Evolutionary conservation across 2,797 vertebrate species (phyloP).

Genomic region (Rhabdophis nuchalis): DNA sequence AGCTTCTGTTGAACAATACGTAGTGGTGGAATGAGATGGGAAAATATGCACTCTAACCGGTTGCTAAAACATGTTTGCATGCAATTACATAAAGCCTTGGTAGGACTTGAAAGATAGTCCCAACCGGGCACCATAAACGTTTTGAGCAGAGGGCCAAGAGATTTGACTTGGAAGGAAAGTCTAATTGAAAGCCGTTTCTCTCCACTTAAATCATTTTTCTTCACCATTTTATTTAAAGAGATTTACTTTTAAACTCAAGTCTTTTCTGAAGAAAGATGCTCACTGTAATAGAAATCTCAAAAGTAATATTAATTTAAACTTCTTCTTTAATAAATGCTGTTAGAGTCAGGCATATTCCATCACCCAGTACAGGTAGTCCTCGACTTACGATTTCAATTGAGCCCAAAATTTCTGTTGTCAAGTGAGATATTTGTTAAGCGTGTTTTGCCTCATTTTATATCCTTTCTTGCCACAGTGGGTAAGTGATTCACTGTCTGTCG

Average conservation of each 20-base stretch:
- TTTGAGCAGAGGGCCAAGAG: background rate
- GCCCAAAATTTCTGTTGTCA: no score
- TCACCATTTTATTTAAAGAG: background rate
- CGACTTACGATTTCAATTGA: background rate
- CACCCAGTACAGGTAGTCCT: background rate
- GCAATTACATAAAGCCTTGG: background rate
- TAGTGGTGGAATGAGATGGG: background rate
- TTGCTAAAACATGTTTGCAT: background rate
- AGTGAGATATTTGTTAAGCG: no score
- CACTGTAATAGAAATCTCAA: background rate
- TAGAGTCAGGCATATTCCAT: background rate
- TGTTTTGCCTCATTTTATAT: no score
- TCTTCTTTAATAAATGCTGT: background rate
- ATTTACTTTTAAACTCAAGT: background rate
- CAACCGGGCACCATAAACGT: background rate
- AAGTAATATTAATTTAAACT: background rate
- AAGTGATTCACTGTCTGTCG: no score
- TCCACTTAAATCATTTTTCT: background rate
- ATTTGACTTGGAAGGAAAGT: background rate
- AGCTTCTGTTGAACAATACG: background rate
- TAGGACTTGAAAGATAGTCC: background rate
- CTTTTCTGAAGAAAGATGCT: background rate
- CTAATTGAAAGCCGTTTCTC: background rate
- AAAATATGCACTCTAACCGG: background rate
- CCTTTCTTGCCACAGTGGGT: no score